Evolutionary conservation across 2,888 invertebrate species (phyloP).

Genomic region (Andrena camellia): DNA sequence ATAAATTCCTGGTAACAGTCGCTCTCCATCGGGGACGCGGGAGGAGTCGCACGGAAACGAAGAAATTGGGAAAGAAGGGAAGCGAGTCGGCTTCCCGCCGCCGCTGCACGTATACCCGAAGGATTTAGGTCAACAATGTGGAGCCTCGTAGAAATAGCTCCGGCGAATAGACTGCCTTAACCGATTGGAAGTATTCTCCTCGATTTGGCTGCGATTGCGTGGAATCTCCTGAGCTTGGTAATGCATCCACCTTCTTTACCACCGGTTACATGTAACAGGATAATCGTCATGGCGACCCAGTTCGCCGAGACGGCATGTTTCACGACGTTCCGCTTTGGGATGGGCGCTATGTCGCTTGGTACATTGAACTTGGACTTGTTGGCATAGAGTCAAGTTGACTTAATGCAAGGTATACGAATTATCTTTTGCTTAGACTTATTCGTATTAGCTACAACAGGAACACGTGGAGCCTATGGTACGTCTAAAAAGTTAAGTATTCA

Average conservation of each 20-base stretch:
- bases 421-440: slow-evolving; percentile 5
- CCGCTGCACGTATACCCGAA: slow-evolving; percentile 32
- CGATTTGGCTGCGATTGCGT: slow-evolving; percentile 69
- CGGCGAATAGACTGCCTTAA: slow-evolving; percentile 54
- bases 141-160: slow-evolving; percentile 61
- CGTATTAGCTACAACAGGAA: not conserved
- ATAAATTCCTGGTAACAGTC: slow-evolving; percentile 46
- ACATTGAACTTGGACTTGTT: slow-evolving; percentile 4
- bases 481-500: not conserved
- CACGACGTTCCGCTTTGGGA: slow-evolving; percentile 7
- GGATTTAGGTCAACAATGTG: slow-evolving; percentile 68
- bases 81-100: slow-evolving; percentile 13
- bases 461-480: not conserved
- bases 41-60: slow-evolving; percentile 31
- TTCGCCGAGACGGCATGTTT: slow-evolving; percentile 38
- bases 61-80: slow-evolving; percentile 41
- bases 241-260: slow-evolving; percentile 61
- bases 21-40: slow-evolving; percentile 21
- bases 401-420: slow-evolving; percentile 3
- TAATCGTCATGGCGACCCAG: slow-evolving; percentile 69
- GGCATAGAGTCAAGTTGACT: not conserved
- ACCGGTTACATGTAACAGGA: slow-evolving; percentile 63
- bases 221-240: slow-evolving; percentile 66
- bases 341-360: not conserved
- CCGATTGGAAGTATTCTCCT: slow-evolving; percentile 72